Evolutionary conservation across 1,140 invertebrate genomes (phyloP), one percentile per base, ranked within the genome.

Genomic region (Euwallacea fornicatus): DNA sequence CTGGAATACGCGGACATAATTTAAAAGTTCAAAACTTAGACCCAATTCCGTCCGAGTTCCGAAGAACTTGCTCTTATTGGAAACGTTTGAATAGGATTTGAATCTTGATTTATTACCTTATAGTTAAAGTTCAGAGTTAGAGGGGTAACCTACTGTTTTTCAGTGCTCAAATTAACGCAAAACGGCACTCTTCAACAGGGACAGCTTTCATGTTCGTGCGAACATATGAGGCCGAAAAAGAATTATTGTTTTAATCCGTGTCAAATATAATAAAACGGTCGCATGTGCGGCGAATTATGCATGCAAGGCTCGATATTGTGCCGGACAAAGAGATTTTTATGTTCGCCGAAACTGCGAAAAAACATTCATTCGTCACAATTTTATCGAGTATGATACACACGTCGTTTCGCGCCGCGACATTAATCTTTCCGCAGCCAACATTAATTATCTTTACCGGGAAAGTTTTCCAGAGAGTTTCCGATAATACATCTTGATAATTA

Each of bases 401-500:
- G 13, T 50, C 9, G 9, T 13, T 10, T 50, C 13, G 9, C 46
- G 13, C 13, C 6, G 7, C 9, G 46, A 50, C 9, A 50, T 50
- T 11, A 50, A 50, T 50, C 9, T 13, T 50, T 50, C 9, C 9
- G 7, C 46, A 0, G 13, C 9, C 46, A 50, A 50, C 9, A 50
- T 50, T 50, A 50, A 50, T 50, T 50, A 50, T 11, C 46, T 10
- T 6, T 50, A 13, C 2, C 46, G 4, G 9, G 3, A 50, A 50
- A 50, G 46, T 50, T 50, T 50, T 50, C 46, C 46, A 13, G 46
- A 50, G 13, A 10, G 46, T 50, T 13, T 13, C 21, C 21, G 21
- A 33, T 50, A 50, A 50, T 50, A 50, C 46, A 50, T 50, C 46
- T 50, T 50, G 9, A 50, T 50, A 50, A 50, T 50, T 50, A 50